Base-by-base conservation (phyloP, 2,888 invertebrate species). In the Halocaridina rubra region DNA sequence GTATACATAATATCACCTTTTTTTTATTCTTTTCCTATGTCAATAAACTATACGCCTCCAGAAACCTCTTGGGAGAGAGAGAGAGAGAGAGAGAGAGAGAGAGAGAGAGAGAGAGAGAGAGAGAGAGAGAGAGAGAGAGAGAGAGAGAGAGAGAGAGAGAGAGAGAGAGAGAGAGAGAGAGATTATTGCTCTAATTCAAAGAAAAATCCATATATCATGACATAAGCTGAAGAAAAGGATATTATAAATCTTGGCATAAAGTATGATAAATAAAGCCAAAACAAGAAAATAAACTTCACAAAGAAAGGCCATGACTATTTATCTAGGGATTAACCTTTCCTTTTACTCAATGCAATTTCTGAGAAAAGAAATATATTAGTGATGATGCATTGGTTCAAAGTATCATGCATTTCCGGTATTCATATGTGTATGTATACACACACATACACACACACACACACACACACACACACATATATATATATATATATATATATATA, bases 401-500 rank as follows among this genome's bases (percentile, higher is more conserved):
- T 8, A 24, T 7, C 33, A 10, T 30, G n/a, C 16, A 22, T 19
- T 19, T 16, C 13, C 46, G 3, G 22, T 30, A 75, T 22, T 4
- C 53, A 61, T 22, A 29, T 32, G 8, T 19, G 30, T 19, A 30
- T 19, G 61, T 5, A 29, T n/a, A 30, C n/a, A 30, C 10, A 59
- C 59, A 76, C 59, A 76, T n/a, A 59, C 27, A 29, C 59, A 61
- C 30, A 59, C n/a, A 39, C 67, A 32, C 64, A 32, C 30, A 27
- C 22, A 77, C 19, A 59, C 64, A 59, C 19, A 61, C 64, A 64
- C 32, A 32, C 30, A 1, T 59, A 59, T 59, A 59, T 59, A 59
- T 59, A 59, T 59, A 59, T 59, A 59, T 59, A 59, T 59, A 59
- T 59, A 59, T 59, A 59, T 59, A 59, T 59, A 59, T 59, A 59